A percentile compares a stretch with the other conserved stretches of the same genome.
phyloP scores from a whole-genome alignment of 2,888 invertebrate genomes.

The Ceriagrion tenellum region DNA sequence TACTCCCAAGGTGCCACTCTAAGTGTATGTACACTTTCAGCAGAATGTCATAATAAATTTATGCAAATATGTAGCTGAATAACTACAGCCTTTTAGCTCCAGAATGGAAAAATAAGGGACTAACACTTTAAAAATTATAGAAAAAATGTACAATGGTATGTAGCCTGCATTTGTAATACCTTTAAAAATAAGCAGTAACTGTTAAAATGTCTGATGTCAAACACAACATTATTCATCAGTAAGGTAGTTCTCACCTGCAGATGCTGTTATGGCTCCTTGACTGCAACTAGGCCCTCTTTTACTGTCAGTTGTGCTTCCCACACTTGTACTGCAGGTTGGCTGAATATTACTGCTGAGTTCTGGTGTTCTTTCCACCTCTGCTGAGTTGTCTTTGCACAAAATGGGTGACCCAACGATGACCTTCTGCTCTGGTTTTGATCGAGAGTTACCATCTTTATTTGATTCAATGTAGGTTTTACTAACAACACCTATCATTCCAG shows the following conservation, averaged over 20 bases:
- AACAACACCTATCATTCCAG: slow-evolving; percentile 43
- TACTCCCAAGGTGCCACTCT: no score
- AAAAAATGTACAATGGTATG: not conserved
- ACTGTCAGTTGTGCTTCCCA: slow-evolving; percentile 4
- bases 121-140: not conserved
- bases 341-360: not conserved
- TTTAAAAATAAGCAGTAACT: not conserved
- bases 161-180: not conserved
- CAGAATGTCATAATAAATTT: no score
- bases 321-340: not conserved
- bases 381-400: slow-evolving; percentile 24
- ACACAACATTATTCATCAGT: not conserved
- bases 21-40: no score
- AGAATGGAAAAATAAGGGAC: no score
- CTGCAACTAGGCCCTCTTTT: slow-evolving; percentile 2
- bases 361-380: not conserved
- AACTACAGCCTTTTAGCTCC: no score
- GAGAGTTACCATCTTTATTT: not conserved
- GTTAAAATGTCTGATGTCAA: not conserved
- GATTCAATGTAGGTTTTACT: slow-evolving; percentile 31
- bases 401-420: slow-evolving; percentile 12
- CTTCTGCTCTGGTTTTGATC: slow-evolving; percentile 31
- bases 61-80: no score
- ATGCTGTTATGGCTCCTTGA: slow-evolving; percentile 12
- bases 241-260: not conserved